phyloP scores from a whole-genome alignment of 2,797 vertebrate genomes.

The Tadarida brasiliensis region DNA sequence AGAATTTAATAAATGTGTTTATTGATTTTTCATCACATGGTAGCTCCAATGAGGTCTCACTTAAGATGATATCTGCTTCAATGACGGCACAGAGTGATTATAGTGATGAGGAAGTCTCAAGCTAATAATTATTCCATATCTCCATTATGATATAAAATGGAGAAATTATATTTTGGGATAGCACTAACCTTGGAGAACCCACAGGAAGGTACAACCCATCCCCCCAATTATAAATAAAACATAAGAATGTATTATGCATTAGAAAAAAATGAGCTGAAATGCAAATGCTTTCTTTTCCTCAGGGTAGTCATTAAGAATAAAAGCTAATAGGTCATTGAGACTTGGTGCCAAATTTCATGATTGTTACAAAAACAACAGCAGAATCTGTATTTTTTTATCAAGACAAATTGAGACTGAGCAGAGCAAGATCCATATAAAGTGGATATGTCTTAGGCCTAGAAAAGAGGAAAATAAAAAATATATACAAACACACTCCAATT shows the following conservation, averaged over 20 bases:
- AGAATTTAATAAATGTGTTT: neutral
- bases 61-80: conserved; percentile 1
- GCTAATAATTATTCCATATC: neutral
- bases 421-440: neutral
- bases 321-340: neutral
- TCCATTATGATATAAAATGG: neutral
- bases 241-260: neutral
- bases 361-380: neutral
- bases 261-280: conserved; percentile 60
- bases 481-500: neutral
- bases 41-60: conserved; percentile 26
- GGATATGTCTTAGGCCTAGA: neutral
- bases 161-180: conserved; percentile 17
- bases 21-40: conserved; percentile 30
- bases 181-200: neutral
- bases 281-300: neutral
- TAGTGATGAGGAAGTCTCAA: neutral
- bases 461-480: neutral
- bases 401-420: neutral
- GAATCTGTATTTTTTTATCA: conserved; percentile 30
- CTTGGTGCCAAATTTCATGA: conserved; percentile 43
- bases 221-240: conserved; percentile 53
- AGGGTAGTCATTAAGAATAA: conserved; percentile 58
- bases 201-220: neutral
- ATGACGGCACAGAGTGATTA: neutral